Evolutionary conservation across 2,113 vertebrate species (phyloP).

Genomic region (Archilochus colubris): DNA sequence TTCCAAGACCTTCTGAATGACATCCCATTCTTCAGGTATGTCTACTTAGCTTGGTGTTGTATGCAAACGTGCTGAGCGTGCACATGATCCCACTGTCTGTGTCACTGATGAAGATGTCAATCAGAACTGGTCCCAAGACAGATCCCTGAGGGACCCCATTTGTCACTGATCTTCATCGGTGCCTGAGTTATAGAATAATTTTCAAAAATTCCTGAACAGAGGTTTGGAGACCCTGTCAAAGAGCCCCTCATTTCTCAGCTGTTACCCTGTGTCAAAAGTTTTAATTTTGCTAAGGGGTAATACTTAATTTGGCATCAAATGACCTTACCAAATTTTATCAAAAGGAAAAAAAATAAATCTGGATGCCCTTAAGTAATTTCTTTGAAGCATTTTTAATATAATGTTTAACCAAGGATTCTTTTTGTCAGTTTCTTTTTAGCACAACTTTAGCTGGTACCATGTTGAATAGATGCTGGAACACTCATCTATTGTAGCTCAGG

Average conservation of each 20-base stretch:
- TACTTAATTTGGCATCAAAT: neutral
- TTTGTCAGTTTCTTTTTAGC: neutral
- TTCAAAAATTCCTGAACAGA: neutral
- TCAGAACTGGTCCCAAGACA: too few relatives aligned
- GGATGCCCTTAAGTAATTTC: neutral
- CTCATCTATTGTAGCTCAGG: neutral
- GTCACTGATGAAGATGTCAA: too few relatives aligned
- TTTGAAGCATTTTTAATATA: slow-evolving; percentile 8
- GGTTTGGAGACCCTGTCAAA: neutral
- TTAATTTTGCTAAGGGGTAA: neutral
- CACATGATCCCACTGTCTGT: too few relatives aligned
- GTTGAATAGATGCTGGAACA: neutral
- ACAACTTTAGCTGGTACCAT: neutral
- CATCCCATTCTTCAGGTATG: too few relatives aligned
- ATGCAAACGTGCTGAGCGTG: too few relatives aligned
- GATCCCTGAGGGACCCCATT: too few relatives aligned
- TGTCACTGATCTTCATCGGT: neutral
- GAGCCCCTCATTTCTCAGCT: neutral
- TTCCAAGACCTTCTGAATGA: too few relatives aligned
- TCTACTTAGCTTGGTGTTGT: too few relatives aligned
- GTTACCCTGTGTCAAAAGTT: neutral
- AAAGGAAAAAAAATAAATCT: slow-evolving; percentile 14
- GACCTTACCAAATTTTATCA: slow-evolving; percentile 12
- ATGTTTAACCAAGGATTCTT: neutral
- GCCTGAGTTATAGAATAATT: neutral